phyloP scores from a whole-genome alignment of 2,797 vertebrate species.

The Bothrops alternatus region DNA sequence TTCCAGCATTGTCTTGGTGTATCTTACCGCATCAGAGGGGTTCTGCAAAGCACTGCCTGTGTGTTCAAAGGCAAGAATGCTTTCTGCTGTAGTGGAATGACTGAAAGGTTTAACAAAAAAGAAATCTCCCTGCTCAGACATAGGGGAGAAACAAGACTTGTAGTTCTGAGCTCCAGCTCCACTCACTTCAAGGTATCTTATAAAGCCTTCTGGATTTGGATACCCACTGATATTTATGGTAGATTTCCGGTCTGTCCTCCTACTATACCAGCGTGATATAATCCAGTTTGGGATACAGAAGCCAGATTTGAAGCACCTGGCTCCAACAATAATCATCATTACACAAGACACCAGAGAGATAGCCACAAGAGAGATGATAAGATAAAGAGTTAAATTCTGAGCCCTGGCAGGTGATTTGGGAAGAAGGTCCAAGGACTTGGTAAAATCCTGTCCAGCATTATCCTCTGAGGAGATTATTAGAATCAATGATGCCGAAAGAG shows the following conservation, averaged over 20 bases:
- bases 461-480: slow-evolving; percentile 80
- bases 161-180: slow-evolving; percentile 67
- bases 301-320: slow-evolving; percentile 66
- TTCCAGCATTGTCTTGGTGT: background rate
- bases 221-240: slow-evolving; percentile 67
- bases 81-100: slow-evolving; percentile 69
- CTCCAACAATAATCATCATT: slow-evolving; percentile 63
- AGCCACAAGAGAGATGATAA: slow-evolving; percentile 72
- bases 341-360: slow-evolving; percentile 67
- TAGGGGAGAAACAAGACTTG: slow-evolving; percentile 64
- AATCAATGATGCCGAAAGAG: slow-evolving; percentile 51
- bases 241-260: slow-evolving; percentile 68
- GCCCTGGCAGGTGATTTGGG: slow-evolving; percentile 57
- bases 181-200: slow-evolving; percentile 77
- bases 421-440: slow-evolving; percentile 64
- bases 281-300: slow-evolving; percentile 39
- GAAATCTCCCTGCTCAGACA: slow-evolving; percentile 76
- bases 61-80: slow-evolving; percentile 61
- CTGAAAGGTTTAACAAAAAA: slow-evolving; percentile 86
- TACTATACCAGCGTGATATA: slow-evolving; percentile 62
- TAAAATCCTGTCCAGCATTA: slow-evolving; percentile 58
- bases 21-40: slow-evolving; percentile 66
- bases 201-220: slow-evolving; percentile 75
- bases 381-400: slow-evolving; percentile 69
- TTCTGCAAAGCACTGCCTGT: slow-evolving; percentile 61